Base-by-base conservation (phyloP, 2,888 invertebrate species). In the Lasioglossum figueresi region DNA sequence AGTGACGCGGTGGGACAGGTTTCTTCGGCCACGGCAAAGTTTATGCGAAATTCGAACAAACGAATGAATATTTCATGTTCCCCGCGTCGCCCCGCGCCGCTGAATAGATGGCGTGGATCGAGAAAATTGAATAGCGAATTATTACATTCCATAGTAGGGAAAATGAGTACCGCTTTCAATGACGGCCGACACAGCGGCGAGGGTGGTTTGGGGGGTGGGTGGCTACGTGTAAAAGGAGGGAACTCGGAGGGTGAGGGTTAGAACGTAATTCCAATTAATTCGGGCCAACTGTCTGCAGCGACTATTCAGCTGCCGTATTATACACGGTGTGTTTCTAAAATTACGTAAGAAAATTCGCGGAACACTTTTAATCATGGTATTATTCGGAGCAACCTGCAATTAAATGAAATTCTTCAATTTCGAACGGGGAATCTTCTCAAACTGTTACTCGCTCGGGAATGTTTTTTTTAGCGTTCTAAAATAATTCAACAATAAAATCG, bases 191-290 rank as follows among this genome's bases (percentile, higher is more conserved):
- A 34, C 66, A 37, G 34, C 34, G n/a, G 63, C 4, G 59, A 16
- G 34, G 63, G 66, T 10, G 3, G 68, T 6, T 16, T 1, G 4
- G 34, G 37, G 37, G 14, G n/a, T 37, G 74, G 73, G 66, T 23
- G 40, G 63, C n/a, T 34, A 37, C 79, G 68, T 16, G 59, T 40
- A 70, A 45, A 31, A 43, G 76, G 74, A 79, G 56, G 27, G 45
- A 56, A 45, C 70, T 45, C 76, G 27, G 66, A 68, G 56, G 76
- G 52, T 72, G 63, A 71, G 79, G 76, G 87, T 66, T 79, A 80
- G 77, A 88, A 68, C 76, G 84, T 82, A 88, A 88, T 88, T 88
- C 83, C 87, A 87, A 87, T 87, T 88, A 87, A 87, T 87, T 83
- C 70, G 79, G 70, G 56, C 73, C 48, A 68, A 79, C 79, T 77